Percentiles rank a stretch among this genome's conserved stretches.
Evolutionary conservation across 1,140 invertebrate genomes (phyloP).

Genomic region (Apis mellifera): Amel_HAv3.1 CM009931.2:9281501-9282000

Average conservation of each 20-base stretch:
- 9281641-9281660: too few relatives aligned
- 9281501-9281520: not conserved
- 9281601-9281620: too few relatives aligned
- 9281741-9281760: too few relatives aligned
- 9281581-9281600: too few relatives aligned
- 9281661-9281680: too few relatives aligned
- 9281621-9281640: too few relatives aligned
- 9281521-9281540: not conserved
- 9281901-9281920: not conserved
- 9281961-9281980: not conserved
- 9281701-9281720: too few relatives aligned
- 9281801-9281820: not conserved
- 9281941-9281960: not conserved
- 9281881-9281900: not conserved
- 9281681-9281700: too few relatives aligned
- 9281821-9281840: not conserved
- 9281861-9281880: not conserved
- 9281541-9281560: too few relatives aligned
- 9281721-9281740: too few relatives aligned
- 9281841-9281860: not conserved
- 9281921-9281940: not conserved
- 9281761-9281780: too few relatives aligned
- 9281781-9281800: not conserved
- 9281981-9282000: not conserved
- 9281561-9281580: too few relatives aligned